Base-by-base conservation (phyloP, 2,797 vertebrate species). In the Lindbergichthys nudifrons region DNA sequence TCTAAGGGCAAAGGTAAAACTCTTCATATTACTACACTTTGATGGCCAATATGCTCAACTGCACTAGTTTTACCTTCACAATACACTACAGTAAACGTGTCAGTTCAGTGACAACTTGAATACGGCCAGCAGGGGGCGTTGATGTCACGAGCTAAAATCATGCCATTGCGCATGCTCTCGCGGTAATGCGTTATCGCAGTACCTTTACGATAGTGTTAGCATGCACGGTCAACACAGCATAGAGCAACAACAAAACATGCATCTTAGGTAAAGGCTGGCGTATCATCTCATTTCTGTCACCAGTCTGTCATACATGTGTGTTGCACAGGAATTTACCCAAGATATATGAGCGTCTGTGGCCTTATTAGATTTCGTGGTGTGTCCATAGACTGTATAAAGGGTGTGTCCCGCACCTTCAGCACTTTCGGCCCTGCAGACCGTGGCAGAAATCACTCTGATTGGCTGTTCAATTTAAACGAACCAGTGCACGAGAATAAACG, bases 111-210 rank as follows among this genome's bases (percentile, higher is more conserved):
- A 1, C 5, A 13, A 21, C 18, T 53, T 65, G 47, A 30, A 26
- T 26, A 51, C 3, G 21, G 23, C 26, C 51, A 66, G n/a, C 23
- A 66, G 51, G 32, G 51, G 65, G 51, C 26, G 65, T 15, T 45
- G 12, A 46, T 41, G 5, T 32, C 32, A 8, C 6, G 6, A 30
- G 13, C 64, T 53, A n/a, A 5, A 36, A 4, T 16, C 32, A 15
- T 10, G 39, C 30, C 15, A 60, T 12, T 60, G 39, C 19, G 19
- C 39, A 5, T 26, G 9, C 36, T 58, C 39, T 59, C 19, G 19
- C 39, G 3, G n/a, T 8, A 42, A 21, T 19, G 32, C 32, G 1
- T 36, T 36, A 6, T 6, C 6, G 32, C 7, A 36, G 32, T 36
- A 8, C 32, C 26, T 26, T 26, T 26, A 21, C n/a, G 12, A 0